phyloP scores from a whole-genome alignment of 2,888 invertebrate genomes.

The Trissonchulus sp. region DNA sequence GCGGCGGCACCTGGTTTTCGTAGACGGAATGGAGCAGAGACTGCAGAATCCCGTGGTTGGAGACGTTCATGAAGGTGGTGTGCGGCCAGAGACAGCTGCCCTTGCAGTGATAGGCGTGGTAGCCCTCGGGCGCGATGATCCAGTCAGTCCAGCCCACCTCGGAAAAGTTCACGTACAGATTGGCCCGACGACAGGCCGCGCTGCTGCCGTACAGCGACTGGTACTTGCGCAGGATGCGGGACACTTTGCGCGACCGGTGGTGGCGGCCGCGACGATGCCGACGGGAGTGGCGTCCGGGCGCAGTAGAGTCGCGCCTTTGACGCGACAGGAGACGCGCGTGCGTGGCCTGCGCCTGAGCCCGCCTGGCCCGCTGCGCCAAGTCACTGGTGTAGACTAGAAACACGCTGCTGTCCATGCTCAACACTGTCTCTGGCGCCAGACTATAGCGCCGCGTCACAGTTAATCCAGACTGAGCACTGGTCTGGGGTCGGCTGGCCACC shows the following conservation, averaged over 20 bases:
- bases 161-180: constrained; percentile 86
- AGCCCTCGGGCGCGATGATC: constrained; percentile 60
- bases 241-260: neutral
- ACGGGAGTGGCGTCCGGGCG: neutral
- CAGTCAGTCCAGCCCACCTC: constrained; percentile 98
- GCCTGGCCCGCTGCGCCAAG: constrained; percentile 12
- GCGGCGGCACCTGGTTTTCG: constrained; percentile 80
- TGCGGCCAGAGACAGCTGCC: constrained; percentile 91
- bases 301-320: neutral
- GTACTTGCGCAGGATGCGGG: neutral
- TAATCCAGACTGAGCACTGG: neutral
- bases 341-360: neutral
- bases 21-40: constrained; percentile 88
- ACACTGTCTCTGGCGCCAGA: neutral
- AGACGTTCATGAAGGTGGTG: constrained; percentile 86
- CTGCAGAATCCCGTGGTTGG: constrained; percentile 97
- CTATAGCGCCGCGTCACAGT: neutral
- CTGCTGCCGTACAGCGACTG: neutral
- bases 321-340: neutral
- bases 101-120: constrained; percentile 90
- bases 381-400: constrained; percentile 15
- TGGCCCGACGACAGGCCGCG: constrained; percentile 68
- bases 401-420: neutral
- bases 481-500: too few species aligned
- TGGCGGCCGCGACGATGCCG: neutral